phyloP scores from a whole-genome alignment of 2,888 invertebrate species.

The Oithona nana region DNA sequence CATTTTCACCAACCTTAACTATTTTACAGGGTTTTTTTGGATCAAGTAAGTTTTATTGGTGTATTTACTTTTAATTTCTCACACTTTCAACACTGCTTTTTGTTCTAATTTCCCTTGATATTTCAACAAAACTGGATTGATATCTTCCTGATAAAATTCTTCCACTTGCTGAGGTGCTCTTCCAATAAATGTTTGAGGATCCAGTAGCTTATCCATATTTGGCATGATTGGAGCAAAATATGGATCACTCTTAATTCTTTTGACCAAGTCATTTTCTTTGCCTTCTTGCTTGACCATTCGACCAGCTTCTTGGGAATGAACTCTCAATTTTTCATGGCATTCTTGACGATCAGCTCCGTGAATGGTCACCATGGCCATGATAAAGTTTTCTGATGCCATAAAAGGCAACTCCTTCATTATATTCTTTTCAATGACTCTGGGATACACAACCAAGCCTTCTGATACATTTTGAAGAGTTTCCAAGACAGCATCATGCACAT shows the following conservation, averaged over 20 bases:
- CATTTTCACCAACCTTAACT: too few relatives aligned
- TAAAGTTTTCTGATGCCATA: constrained; percentile 92
- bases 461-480: constrained; percentile 76
- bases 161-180: constrained; percentile 60
- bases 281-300: constrained; percentile 74
- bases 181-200: constrained; percentile 71
- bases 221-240: constrained; percentile 66
- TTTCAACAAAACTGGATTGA: constrained; percentile 40
- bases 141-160: constrained; percentile 12
- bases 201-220: constrained; percentile 53
- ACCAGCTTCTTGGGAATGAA: constrained; percentile 76
- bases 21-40: too few relatives aligned
- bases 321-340: constrained; percentile 86
- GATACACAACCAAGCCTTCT: constrained; percentile 88
- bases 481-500: constrained; percentile 70
- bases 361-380: constrained; percentile 93
- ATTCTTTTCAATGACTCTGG: constrained; percentile 71
- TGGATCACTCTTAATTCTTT: constrained; percentile 49
- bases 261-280: constrained; percentile 72
- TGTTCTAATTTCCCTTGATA: constrained; percentile 34
- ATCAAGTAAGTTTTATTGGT: too few relatives aligned
- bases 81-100: constrained; percentile 22
- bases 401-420: constrained; percentile 82
- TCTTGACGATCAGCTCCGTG: constrained; percentile 30
- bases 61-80: too few relatives aligned